These are phyloP conservation scores for Arenaria interpres DNA, from an alignment of 2,113 vertebrate genomes.

Conservation along the genomic window DNA sequence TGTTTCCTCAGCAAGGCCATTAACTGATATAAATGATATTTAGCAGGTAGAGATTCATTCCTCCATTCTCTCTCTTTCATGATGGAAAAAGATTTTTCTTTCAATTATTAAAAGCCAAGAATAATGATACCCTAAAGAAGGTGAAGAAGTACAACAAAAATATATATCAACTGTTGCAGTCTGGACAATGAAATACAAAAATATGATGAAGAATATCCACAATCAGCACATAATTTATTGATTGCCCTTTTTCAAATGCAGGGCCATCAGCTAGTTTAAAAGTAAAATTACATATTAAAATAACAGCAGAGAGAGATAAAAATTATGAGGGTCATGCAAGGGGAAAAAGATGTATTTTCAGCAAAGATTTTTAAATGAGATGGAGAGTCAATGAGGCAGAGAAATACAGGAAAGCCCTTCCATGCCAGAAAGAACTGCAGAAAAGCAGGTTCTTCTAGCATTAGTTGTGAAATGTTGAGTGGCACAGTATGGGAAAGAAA, in stretches of 20 bases:
- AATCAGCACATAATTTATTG: slow-evolving; percentile 64
- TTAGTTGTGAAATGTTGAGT: not conserved
- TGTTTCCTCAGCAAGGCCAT: not conserved
- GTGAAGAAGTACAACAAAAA: slow-evolving; percentile 44
- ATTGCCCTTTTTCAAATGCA: slow-evolving; percentile 35
- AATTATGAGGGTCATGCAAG: slow-evolving; percentile 61
- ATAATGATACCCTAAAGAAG: slow-evolving; percentile 9
- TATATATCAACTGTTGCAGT: not conserved
- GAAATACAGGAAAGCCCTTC: slow-evolving; percentile 37
- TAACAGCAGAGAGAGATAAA: slow-evolving; percentile 57
- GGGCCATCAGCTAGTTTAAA: slow-evolving; percentile 55
- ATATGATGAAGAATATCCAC: slow-evolving; percentile 35
- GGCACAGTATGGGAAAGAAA: not conserved
- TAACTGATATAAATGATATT: not conserved
- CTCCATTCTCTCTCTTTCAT: not conserved
- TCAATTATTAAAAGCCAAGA: slow-evolving; percentile 16
- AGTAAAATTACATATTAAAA: slow-evolving; percentile 60
- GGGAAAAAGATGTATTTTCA: slow-evolving; percentile 67
- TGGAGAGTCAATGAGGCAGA: slow-evolving; percentile 58
- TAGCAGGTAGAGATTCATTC: not conserved
- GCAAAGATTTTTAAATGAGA: slow-evolving; percentile 67
- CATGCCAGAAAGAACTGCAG: not conserved
- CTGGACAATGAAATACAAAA: slow-evolving; percentile 48
- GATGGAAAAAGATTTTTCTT: not conserved
- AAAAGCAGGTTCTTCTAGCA: slow-evolving; percentile 24